A percentile compares a stretch with the other conserved stretches of the same genome.
phyloP scores from a whole-genome alignment of 2,797 vertebrate species.

The Tympanoctomys barrerae region DNA sequence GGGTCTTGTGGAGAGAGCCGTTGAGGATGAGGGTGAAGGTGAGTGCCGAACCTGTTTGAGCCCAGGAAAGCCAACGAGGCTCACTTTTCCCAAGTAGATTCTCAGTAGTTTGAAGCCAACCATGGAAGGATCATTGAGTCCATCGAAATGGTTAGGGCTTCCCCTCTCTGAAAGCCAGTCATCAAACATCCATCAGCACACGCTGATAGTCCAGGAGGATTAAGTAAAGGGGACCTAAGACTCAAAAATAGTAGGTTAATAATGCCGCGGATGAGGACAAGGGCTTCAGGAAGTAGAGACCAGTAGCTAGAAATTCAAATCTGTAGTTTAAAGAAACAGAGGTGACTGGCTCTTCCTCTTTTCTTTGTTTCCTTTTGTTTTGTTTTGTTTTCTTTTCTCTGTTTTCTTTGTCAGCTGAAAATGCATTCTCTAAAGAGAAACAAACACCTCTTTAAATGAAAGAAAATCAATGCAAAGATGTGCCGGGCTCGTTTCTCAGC shows the following conservation, averaged over 20 bases:
- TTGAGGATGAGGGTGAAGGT: not conserved
- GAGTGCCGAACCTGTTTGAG: not conserved
- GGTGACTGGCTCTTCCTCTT: not conserved
- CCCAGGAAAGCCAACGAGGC: not conserved
- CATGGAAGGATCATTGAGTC: not conserved
- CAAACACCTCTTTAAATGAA: slow-evolving; percentile 56
- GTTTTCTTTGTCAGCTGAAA: not conserved
- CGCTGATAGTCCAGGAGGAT: not conserved
- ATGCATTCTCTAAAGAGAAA: slow-evolving; percentile 43
- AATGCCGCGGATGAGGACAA: not conserved
- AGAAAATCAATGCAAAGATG: slow-evolving; percentile 46
- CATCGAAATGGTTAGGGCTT: too few relatives aligned
- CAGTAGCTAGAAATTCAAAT: not conserved
- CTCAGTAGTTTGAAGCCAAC: not conserved
- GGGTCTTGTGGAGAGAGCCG: too few relatives aligned
- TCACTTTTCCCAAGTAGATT: not conserved
- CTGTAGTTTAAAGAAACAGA: slow-evolving; percentile 4
- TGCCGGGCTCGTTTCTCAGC: slow-evolving; percentile 52
- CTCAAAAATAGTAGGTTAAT: not conserved
- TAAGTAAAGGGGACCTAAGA: not conserved
- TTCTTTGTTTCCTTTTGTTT: not conserved
- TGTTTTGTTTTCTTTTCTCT: not conserved
- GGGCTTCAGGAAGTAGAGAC: not conserved
- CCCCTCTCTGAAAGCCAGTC: not conserved
- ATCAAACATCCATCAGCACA: not conserved